A percentile compares a stretch with the other conserved stretches of the same genome.
phyloP scores from a whole-genome alignment of 2,113 vertebrate genomes.

The Forbesichthys papilliferus region DNA sequence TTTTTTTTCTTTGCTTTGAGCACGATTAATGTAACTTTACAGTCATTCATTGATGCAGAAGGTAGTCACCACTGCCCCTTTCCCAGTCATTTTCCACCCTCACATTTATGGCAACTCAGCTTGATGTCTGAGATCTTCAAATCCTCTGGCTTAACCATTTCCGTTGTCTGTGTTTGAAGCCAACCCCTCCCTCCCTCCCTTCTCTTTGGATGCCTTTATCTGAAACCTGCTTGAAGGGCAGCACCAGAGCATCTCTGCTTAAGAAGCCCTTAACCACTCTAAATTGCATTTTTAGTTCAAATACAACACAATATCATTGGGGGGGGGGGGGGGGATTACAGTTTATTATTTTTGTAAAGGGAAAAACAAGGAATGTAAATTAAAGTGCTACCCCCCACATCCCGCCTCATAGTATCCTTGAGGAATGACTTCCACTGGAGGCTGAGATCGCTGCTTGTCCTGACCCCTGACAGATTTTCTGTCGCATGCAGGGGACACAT shows the following conservation, averaged over 20 bases:
- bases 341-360: not conserved
- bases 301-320: not conserved
- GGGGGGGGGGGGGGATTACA: not conserved
- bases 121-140: constrained; percentile 14
- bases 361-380: no score
- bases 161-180: constrained; percentile 12
- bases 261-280: constrained; percentile 16
- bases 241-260: constrained; percentile 19
- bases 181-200: no score
- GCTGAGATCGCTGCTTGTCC: constrained; percentile 22
- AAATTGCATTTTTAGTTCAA: constrained; percentile 18
- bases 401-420: not conserved
- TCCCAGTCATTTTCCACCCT: constrained; percentile 45
- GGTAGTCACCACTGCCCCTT: constrained; percentile 14
- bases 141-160: constrained; percentile 38
- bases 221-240: constrained; percentile 3
- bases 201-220: constrained; percentile 12
- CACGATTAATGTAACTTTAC: constrained; percentile 19
- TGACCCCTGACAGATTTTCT: constrained; percentile 46
- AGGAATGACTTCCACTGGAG: constrained; percentile 9
- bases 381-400: no score
- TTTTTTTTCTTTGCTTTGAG: constrained; percentile 11
- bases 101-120: constrained; percentile 32
- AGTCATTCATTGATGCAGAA: constrained; percentile 22
- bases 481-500: constrained; percentile 40